phyloP scores from a whole-genome alignment of 2,113 vertebrate genomes.

The Tragelaphus buxtoni region DNA sequence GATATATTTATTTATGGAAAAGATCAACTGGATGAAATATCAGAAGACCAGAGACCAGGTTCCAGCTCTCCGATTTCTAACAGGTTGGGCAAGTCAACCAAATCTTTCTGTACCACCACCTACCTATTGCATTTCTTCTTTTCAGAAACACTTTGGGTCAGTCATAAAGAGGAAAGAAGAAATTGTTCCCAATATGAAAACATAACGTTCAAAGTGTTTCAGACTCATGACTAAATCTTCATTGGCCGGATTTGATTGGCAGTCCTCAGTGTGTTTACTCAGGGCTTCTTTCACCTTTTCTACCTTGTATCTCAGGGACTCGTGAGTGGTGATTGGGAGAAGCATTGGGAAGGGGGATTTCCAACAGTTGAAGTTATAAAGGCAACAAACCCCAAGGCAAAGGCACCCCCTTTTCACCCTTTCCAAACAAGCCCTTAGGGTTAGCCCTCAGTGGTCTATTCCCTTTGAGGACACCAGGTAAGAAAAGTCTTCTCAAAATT shows the following conservation, averaged over 20 bases:
- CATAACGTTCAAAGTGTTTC: neutral
- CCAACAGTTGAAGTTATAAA: neutral
- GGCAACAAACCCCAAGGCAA: neutral
- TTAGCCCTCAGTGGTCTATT: neutral
- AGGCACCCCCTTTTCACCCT: neutral
- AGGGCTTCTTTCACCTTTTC: neutral
- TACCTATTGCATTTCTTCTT: neutral
- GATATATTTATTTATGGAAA: constrained; percentile 39
- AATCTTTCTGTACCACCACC: neutral
- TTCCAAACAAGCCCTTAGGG: neutral
- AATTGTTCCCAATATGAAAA: neutral
- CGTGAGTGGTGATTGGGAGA: neutral
- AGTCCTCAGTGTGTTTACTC: neutral
- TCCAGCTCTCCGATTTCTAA: neutral
- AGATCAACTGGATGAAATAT: constrained; percentile 44
- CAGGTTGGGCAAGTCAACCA: neutral
- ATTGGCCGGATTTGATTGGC: neutral
- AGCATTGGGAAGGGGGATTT: neutral
- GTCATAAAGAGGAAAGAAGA: neutral
- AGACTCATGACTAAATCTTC: neutral
- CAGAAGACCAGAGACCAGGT: constrained; percentile 2
- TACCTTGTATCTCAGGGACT: neutral
- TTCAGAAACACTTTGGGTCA: neutral
- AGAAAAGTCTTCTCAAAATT: neutral
- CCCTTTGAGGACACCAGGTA: neutral